A percentile compares a stretch with the other conserved stretches of the same genome.
Conservation (phyloP, 2,797 vertebrate species). For the Siniperca scherzeri region DNA sequence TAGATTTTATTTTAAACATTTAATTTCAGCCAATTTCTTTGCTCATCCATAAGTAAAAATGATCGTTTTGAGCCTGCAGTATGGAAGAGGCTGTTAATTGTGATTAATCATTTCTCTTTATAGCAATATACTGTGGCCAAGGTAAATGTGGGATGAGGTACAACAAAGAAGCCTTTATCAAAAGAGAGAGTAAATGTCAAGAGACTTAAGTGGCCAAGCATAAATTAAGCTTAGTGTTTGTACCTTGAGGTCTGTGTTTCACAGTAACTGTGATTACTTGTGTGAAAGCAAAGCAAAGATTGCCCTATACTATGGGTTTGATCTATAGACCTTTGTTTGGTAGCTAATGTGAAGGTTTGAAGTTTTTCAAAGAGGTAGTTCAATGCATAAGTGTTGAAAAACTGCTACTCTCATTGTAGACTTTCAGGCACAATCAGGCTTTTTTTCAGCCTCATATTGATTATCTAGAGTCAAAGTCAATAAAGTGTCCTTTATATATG, state of each 20-base stretch:
- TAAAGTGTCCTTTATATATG: slow-evolving; percentile 39
- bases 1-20: slow-evolving; percentile 12
- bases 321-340: slow-evolving; percentile 22
- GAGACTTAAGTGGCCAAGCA: slow-evolving; percentile 6
- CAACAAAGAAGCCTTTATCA: slow-evolving; percentile 4
- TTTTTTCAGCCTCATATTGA: slow-evolving; percentile 35
- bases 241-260: slow-evolving; percentile 3
- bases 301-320: not conserved
- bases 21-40: slow-evolving; percentile 9
- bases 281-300: not conserved
- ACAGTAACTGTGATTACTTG: not conserved
- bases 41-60: slow-evolving; percentile 16
- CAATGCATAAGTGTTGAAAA: slow-evolving; percentile 6
- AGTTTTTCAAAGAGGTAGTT: not conserved
- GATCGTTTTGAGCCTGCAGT: not conserved
- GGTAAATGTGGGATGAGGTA: slow-evolving; percentile 19
- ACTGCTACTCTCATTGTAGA: not conserved
- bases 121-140: not conserved
- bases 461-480: slow-evolving; percentile 44
- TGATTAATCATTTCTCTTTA: slow-evolving; percentile 19
- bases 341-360: slow-evolving; percentile 1
- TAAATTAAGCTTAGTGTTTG: not conserved
- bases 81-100: slow-evolving; percentile 1
- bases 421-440: slow-evolving; percentile 19
- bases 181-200: slow-evolving; percentile 17